Evolutionary conservation across 2,888 invertebrate genomes (phyloP).

Genomic region (Drepana falcataria): DNA sequence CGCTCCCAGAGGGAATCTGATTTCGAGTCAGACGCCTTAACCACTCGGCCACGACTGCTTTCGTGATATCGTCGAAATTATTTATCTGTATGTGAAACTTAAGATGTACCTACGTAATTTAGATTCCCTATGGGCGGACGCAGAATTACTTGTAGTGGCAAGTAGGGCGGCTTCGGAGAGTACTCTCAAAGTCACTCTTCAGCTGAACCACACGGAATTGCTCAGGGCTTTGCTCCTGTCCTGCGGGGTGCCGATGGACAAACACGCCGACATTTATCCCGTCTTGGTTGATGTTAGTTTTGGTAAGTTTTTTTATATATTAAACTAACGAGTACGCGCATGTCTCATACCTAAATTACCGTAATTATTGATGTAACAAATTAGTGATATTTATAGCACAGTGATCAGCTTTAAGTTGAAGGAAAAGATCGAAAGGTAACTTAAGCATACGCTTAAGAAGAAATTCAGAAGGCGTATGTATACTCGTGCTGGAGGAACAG

Average conservation of each 20-base stretch:
- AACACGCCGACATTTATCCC: constrained; percentile 58
- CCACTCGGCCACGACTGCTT: constrained; percentile 85
- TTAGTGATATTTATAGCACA: too few relatives aligned
- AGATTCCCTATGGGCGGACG: constrained; percentile 88
- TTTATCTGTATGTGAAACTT: not conserved
- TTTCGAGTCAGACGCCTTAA: constrained; percentile 87
- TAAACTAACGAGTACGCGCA: too few relatives aligned
- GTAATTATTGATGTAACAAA: too few relatives aligned
- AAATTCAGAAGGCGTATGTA: too few relatives aligned
- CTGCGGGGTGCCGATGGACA: constrained; percentile 86
- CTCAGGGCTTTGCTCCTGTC: constrained; percentile 87
- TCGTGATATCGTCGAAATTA: not conserved
- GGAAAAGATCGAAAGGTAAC: too few relatives aligned
- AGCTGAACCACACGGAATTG: constrained; percentile 88
- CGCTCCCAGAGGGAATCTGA: constrained; percentile 92
- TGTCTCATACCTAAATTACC: too few relatives aligned
- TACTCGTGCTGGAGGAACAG: too few relatives aligned
- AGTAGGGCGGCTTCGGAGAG: constrained; percentile 69
- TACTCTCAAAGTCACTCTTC: constrained; percentile 81
- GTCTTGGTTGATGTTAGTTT: constrained; percentile 59
- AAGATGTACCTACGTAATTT: not conserved
- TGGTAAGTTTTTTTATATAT: constrained; percentile 33
- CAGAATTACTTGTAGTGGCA: constrained; percentile 89
- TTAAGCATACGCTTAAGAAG: too few relatives aligned
- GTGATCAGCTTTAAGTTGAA: too few relatives aligned